phyloP scores from a whole-genome alignment of 2,113 vertebrate genomes.

The Campylomormyrus tamandua region DNA sequence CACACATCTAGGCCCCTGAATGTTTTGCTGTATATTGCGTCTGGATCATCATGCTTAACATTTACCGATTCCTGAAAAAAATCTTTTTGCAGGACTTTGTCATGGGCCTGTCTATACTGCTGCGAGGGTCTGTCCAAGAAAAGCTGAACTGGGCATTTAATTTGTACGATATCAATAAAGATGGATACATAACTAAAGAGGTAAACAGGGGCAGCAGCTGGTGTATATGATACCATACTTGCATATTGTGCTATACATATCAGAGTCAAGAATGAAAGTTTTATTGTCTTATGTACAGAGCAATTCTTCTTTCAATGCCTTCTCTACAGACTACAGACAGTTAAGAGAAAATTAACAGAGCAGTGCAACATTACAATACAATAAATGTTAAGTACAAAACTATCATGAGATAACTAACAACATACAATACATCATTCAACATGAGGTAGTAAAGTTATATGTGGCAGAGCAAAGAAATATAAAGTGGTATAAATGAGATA shows the following conservation, averaged over 20 bases:
- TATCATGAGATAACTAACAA: not conserved
- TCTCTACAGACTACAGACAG: not conserved
- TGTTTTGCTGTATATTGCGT: not conserved
- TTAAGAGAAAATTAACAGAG: not conserved
- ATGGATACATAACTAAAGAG: constrained; percentile 98
- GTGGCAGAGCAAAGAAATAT: not conserved
- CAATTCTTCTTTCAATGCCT: not conserved
- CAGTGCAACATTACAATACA: not conserved
- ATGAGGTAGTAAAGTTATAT: not conserved
- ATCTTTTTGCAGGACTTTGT: constrained; percentile 78
- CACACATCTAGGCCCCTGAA: not conserved
- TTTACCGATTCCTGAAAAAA: not conserved
- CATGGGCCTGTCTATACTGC: constrained; percentile 90
- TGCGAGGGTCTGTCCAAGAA: constrained; percentile 89
- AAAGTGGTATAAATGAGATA: not conserved
- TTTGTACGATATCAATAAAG: constrained; percentile 97
- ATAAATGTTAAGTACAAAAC: not conserved
- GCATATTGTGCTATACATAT: not conserved
- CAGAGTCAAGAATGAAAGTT: not conserved
- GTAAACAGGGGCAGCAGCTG: constrained; percentile 49
- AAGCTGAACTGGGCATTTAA: constrained; percentile 99
- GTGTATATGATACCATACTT: not conserved
- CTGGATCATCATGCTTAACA: not conserved
- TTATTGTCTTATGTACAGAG: not conserved
- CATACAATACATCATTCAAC: not conserved